Base-by-base conservation (phyloP, 2,888 invertebrate genomes). In the Desoria tigrina region DNA sequence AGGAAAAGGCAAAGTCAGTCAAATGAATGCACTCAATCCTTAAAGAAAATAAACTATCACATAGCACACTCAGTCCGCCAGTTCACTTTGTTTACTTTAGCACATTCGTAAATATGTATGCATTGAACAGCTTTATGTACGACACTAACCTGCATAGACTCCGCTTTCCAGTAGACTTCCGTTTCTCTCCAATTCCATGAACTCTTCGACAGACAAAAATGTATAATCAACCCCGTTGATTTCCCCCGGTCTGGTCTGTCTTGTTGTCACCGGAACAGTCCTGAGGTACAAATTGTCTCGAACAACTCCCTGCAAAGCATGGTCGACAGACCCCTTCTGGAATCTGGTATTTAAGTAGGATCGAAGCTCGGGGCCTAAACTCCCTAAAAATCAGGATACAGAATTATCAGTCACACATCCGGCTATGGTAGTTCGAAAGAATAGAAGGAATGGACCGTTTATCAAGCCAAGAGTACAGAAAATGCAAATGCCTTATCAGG, bases 291-390 rank as follows among this genome's bases (percentile, higher is more conserved):
- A 79, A 78, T 87, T 87, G 77, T 87, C 86, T 63, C 86, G 78
- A 64, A 87, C 86, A n/a, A 84, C 84, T 71, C 84, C 84, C 78
- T 87, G 86, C 51, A 86, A 81, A 68, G 85, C 85, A 80, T 85
- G 84, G 77, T 86, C 85, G 3, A 83, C 79, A 1, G 84, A 84
- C 53, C 83, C 84, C 77, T 84, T 84, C 70, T 82, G 83, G 78
- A 85, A 86, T 68, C 85, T 78, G 14, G 82, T 81, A 75, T 82
- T 83, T 71, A 86, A 79, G 77, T 83, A 86, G 69, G 82, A 81
- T 32, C 84, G 79, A 54, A 86, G 78, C 74, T 85, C 85, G 42
- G 79, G 79, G 4, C 83, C 82, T 45, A 85, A 78, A 56, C 80
- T 79, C 65, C 81, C 82, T 82, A 77, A 32, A 23, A 23, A 51